Percentiles rank a stretch among this genome's conserved stretches.
Evolutionary conservation across 2,113 vertebrate species (phyloP).

Genomic region (Isichthys henryi): DNA sequence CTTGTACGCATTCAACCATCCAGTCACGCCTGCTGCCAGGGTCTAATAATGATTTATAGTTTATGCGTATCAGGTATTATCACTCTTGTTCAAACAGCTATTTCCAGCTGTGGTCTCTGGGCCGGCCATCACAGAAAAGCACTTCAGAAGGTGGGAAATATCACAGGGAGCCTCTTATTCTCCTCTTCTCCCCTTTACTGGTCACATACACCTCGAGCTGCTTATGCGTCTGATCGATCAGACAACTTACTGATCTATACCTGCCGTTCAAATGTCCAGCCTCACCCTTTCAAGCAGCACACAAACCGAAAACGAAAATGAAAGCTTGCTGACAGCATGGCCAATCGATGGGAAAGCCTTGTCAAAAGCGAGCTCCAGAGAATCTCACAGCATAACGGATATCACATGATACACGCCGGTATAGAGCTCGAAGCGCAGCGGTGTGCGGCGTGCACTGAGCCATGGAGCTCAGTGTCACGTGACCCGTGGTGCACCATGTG

Average conservation of each 20-base stretch:
- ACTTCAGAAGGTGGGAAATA: not conserved
- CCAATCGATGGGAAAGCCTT: not conserved
- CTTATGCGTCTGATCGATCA: not conserved
- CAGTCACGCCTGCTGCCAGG: not conserved
- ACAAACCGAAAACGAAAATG: not conserved
- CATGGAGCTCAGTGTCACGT: not conserved
- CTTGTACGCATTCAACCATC: not conserved
- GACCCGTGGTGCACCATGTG: not conserved
- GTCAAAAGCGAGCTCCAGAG: not conserved
- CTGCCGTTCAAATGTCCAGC: not conserved
- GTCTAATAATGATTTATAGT: constrained; percentile 8
- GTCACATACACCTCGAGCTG: not conserved
- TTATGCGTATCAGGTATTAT: constrained; percentile 2
- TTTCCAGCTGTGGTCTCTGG: not conserved
- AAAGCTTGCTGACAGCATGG: not conserved
- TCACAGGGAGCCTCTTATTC: not conserved
- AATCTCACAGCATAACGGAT: too few relatives aligned
- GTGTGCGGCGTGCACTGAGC: not conserved
- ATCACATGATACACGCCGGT: not conserved
- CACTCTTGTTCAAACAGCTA: not conserved
- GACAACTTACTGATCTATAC: not conserved
- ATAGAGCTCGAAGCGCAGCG: not conserved
- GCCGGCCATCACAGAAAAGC: not conserved
- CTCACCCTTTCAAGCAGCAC: not conserved
- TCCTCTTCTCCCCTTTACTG: not conserved